Conservation (phyloP, 2,113 vertebrate species). For the Picathartes gymnocephalus region DNA sequence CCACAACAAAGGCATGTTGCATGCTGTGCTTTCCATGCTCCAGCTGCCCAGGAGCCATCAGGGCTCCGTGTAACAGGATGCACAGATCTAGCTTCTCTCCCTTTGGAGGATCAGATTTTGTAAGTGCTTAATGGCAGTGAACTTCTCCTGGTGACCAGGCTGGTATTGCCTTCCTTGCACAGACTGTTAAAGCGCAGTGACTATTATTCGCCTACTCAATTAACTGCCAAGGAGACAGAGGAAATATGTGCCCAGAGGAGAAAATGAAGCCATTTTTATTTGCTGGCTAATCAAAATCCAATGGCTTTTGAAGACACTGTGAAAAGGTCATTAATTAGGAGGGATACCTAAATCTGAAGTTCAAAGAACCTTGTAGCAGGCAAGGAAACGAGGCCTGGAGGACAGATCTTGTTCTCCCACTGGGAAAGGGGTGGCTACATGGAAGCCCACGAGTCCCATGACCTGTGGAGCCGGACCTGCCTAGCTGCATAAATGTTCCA, state of each 20-base stretch:
- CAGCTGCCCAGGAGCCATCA: conserved; percentile 44
- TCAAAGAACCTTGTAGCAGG: conserved; percentile 65
- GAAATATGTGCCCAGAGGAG: conserved; percentile 72
- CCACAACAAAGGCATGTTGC: neutral
- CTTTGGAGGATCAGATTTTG: conserved; percentile 46
- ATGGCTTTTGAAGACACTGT: conserved; percentile 74
- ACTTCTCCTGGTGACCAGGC: conserved; percentile 70
- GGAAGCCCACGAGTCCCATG: rapidly evolving
- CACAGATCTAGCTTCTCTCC: neutral
- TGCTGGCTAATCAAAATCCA: conserved; percentile 79
- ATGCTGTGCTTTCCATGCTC: neutral
- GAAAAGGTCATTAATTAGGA: conserved; percentile 86
- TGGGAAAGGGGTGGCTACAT: neutral
- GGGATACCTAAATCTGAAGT: conserved; percentile 75
- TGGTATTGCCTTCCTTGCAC: conserved; percentile 57
- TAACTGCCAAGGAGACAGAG: conserved; percentile 83
- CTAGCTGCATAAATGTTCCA: neutral
- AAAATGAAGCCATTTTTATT: conserved; percentile 70
- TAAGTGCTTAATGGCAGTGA: conserved; percentile 51
- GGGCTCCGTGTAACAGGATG: neutral
- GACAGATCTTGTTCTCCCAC: neutral
- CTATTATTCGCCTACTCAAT: conserved; percentile 87
- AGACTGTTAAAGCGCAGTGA: neutral
- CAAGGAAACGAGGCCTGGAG: conserved; percentile 57
- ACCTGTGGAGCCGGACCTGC: neutral